phyloP scores from a whole-genome alignment of 2,888 invertebrate species.

The Stramonita haemastoma region DNA sequence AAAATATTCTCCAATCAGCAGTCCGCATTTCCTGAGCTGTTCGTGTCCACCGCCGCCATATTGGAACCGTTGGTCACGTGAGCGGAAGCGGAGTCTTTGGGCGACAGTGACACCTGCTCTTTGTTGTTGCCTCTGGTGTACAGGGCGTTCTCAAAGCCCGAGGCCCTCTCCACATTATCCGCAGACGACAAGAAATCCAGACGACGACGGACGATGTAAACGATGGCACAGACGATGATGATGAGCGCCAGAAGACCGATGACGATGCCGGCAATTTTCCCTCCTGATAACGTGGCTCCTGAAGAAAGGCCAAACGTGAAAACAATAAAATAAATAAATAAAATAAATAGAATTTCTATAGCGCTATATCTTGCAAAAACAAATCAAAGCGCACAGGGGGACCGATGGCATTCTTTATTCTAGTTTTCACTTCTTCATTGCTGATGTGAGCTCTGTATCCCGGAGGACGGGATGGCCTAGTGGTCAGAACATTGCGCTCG shows the following conservation, averaged over 20 bases:
- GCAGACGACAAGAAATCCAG: neutral
- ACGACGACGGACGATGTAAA: constrained; percentile 46
- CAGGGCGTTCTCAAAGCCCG: constrained; percentile 56
- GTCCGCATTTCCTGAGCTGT: neutral
- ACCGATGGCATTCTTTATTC: too few species aligned
- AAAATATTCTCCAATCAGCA: neutral
- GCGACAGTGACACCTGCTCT: constrained; percentile 37
- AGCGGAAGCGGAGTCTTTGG: neutral
- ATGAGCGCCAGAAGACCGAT: constrained; percentile 46
- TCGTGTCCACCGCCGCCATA: neutral
- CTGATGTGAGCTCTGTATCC: too few species aligned
- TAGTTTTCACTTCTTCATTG: too few species aligned
- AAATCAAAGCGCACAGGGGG: too few species aligned
- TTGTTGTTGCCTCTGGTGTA: constrained; percentile 45
- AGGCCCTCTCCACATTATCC: neutral
- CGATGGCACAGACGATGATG: constrained; percentile 39
- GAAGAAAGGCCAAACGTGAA: neutral
- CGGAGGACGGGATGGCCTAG: too few species aligned
- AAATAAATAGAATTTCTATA: too few species aligned
- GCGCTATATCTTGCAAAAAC: too few species aligned
- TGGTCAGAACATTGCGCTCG: too few species aligned
- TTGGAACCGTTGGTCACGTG: constrained; percentile 1
- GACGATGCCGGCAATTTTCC: constrained; percentile 51
- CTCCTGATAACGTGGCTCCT: constrained; percentile 44
- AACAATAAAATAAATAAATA: too few species aligned